Evolutionary conservation across 2,888 invertebrate genomes (phyloP).

Genomic region (Mamestra brassicae): DNA sequence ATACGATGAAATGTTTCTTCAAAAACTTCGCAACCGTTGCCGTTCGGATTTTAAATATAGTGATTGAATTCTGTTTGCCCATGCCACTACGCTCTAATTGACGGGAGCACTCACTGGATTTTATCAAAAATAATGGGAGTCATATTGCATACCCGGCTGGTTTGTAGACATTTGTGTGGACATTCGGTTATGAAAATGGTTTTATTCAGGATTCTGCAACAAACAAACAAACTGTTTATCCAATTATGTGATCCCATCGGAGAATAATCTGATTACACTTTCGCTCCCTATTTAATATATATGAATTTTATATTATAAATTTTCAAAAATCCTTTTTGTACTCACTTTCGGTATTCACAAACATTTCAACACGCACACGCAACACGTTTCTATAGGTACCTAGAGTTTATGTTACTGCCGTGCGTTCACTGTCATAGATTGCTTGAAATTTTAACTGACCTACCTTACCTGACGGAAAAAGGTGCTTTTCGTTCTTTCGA

Average conservation of each 20-base stretch:
- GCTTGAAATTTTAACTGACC: neutral
- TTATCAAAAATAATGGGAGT: conserved; percentile 19
- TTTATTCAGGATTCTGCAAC: neutral
- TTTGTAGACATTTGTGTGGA: neutral
- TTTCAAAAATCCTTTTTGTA: neutral
- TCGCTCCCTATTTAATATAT: neutral
- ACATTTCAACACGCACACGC: too few relatives aligned
- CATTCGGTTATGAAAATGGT: neutral
- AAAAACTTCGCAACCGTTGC: neutral
- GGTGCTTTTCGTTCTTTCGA: neutral
- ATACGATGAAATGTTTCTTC: neutral
- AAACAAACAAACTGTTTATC: neutral
- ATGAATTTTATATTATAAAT: neutral
- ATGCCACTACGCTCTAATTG: conserved; percentile 5
- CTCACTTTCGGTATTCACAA: neutral
- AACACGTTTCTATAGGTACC: neutral
- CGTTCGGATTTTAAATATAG: conserved; percentile 11
- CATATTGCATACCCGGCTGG: neutral
- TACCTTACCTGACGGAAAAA: neutral
- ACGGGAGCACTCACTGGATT: conserved; percentile 6
- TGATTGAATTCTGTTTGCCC: conserved; percentile 34
- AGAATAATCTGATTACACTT: neutral
- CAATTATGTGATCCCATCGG: neutral
- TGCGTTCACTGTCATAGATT: neutral
- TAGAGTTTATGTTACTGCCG: neutral